Evolutionary conservation across 2,888 invertebrate species (phyloP).

Genomic region (Chydorus sphaericus): DNA sequence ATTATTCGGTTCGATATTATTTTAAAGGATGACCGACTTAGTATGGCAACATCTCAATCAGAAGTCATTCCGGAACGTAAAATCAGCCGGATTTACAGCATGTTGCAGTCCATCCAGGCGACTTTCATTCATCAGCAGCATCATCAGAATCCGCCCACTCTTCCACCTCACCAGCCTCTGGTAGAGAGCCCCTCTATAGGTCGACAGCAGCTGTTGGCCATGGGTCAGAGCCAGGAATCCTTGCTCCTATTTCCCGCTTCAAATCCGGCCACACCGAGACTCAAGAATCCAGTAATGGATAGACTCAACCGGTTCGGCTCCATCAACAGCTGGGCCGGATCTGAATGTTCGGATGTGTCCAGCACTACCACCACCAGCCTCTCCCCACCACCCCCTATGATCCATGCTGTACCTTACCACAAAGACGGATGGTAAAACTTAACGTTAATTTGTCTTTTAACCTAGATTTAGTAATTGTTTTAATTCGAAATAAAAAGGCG

Average conservation of each 20-base stretch:
- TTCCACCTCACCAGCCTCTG: neutral
- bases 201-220: neutral
- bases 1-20: neutral
- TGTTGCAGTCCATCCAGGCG: conserved; percentile 13
- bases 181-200: neutral
- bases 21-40: too few species aligned
- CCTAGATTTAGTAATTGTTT: neutral
- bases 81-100: conserved; percentile 12
- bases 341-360: neutral
- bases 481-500: too few species aligned
- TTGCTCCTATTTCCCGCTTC: neutral
- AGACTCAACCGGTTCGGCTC: neutral
- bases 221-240: neutral
- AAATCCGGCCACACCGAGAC: too few species aligned
- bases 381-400: neutral
- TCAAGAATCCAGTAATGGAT: neutral
- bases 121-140: neutral
- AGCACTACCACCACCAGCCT: neutral
- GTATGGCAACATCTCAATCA: neutral
- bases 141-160: neutral
- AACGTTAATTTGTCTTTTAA: neutral
- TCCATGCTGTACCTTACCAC: conserved; percentile 6
- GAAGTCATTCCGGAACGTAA: conserved; percentile 6
- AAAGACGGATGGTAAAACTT: conserved; percentile 4
- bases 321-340: conserved; percentile 5